Evolutionary conservation across 1,140 invertebrate genomes (phyloP).

Genomic region (Sminthurides bifidus): DNA sequence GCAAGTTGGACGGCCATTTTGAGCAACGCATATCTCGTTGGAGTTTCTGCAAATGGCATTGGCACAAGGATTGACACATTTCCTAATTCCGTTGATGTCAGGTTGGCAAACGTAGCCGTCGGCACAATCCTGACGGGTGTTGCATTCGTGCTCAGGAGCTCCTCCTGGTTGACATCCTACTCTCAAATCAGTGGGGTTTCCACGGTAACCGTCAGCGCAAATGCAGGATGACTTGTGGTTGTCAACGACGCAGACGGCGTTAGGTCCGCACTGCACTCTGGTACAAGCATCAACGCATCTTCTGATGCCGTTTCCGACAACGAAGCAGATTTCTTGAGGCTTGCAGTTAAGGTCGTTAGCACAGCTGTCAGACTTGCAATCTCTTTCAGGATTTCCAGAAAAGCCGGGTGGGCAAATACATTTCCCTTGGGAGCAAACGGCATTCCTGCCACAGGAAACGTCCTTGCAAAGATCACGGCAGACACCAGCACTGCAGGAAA

Average conservation of each 20-base stretch:
- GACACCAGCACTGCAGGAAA: constrained; percentile 51
- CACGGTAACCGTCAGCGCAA: constrained; percentile 54
- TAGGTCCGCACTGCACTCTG: constrained; percentile 77
- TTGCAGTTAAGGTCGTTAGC: constrained; percentile 66
- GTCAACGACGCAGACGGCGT: constrained; percentile 68
- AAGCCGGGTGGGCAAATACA: constrained; percentile 68
- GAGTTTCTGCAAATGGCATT: constrained; percentile 58
- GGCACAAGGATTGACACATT: constrained; percentile 63
- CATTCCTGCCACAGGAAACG: constrained; percentile 64
- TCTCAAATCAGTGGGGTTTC: constrained; percentile 62
- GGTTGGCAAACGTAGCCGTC: constrained; percentile 43
- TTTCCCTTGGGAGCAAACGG: constrained; percentile 61
- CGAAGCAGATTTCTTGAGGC: constrained; percentile 71
- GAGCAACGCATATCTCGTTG: constrained; percentile 64
- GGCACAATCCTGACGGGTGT: constrained; percentile 55
- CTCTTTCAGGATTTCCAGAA: constrained; percentile 59
- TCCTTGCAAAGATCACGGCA: constrained; percentile 61
- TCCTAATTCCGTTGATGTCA: constrained; percentile 45
- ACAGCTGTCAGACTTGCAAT: constrained; percentile 51
- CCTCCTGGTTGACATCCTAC: constrained; percentile 52
- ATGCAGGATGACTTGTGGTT: constrained; percentile 72
- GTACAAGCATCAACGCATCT: constrained; percentile 74
- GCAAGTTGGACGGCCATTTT: constrained; percentile 54
- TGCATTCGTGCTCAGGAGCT: constrained; percentile 47
- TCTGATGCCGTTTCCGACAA: constrained; percentile 53